Base-by-base conservation (phyloP, 1,140 invertebrate species). In the Vanessa tameamea region DNA sequence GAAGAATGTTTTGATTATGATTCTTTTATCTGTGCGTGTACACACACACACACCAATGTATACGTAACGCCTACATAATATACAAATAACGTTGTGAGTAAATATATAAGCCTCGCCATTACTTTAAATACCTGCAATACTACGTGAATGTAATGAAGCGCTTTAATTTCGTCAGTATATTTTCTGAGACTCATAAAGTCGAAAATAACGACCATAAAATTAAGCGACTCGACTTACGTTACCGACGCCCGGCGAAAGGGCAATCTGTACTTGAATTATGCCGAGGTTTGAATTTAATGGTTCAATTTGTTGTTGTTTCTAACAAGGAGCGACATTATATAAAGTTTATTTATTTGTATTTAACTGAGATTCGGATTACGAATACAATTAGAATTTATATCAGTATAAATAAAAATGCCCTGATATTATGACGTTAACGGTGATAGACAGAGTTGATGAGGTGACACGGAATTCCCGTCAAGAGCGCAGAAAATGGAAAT, bases 181-280 rank as follows among this genome's bases (percentile, higher is more conserved):
- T 61, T 37, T 61, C 26, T 37, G 26, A 61, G 26, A 16, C 55
- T 57, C 55, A 16, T 57, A 57, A 57, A 57, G 16, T 57, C 16
- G 16, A 20, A 57, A 57, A 57, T 57, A 57, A 57, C 55, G 57
- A 37, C 15, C 57, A 61, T 61, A 61, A 61, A 61, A 31, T 61
- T 61, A 37, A 61, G 31, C 15, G 57, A 61, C 26, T 61, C 57
- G 57, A 61, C 31, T 37, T 61, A 37, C 26, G 57, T 37, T 61
- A 37, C 57, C 26, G 57, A 61, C 57, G 37, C 26, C 8, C 23
- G 20, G 23, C 31, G 26, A 37, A 61, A n/a, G 15, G 57, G 57
- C 26, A 37, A 61, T 13, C 31, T 61, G 57, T 61, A 31, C 31
- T 11, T 31, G 26, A 61, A 61, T 61, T 37, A 61, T 61, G 15